Evolutionary conservation across 2,113 vertebrate species (phyloP), one percentile per base, ranked within the genome.

Genomic region (Cynopterus brachyotis): DNA sequence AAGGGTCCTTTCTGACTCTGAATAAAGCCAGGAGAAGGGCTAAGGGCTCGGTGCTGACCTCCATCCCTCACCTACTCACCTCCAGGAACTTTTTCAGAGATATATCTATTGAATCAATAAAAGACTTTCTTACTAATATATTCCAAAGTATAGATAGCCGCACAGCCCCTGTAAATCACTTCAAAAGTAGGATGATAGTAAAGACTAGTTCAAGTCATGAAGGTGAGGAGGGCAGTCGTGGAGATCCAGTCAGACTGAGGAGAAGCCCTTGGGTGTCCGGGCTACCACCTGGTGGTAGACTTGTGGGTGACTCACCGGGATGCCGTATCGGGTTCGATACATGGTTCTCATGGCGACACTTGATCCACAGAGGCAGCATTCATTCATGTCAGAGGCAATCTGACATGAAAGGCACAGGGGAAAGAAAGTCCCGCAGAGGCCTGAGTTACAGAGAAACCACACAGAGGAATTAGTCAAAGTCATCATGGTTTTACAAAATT

Each of bases 261-360:
- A 22, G 53, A 59, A 50, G 24, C 22, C 28, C 7, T 19, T 3
- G 9, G 26, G 30, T 4, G 19, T 30, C 5, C 9, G 30, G 26
- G 40, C 13, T 11, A 3, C 26, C 7, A 6, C 6, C 2, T 32
- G 7, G 0, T 9, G 3, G 3, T 0, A 60, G 45, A 11, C 0
- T 0, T 2, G 12, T 0, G 6, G 72, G 62, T 0, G 30, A 97
- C 98, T 96, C 75, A 99, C 99, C 0, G 73, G 94, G 94, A 99
- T 99, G 96, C 98, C 98, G 76, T 99, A 99, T 97, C 7, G 98
- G 92, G 99, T 99, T 96, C 98, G 98, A 98, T 99, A 99, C 22
- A 99, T 97, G 0, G 98, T 98, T 93, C 99, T 98, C 70, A 99
- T 98, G 59, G 99, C 15, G 93, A 98, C 91, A 0, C 12, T 92